Evolutionary conservation across 1,140 invertebrate genomes (phyloP).

Genomic region (Branchinecta lynchi): DNA sequence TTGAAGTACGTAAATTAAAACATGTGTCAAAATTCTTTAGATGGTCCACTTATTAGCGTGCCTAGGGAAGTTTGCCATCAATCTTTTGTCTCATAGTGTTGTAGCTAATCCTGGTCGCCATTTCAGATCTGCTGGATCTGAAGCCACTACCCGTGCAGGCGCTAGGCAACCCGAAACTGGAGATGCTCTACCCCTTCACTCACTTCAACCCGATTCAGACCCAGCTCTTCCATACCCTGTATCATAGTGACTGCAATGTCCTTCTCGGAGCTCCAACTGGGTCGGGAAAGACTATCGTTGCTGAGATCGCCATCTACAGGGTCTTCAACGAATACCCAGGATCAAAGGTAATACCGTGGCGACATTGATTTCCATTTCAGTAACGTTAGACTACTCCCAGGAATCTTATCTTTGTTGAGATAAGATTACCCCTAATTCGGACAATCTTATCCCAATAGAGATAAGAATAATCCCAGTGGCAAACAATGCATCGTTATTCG

Average conservation of each 20-base stretch:
- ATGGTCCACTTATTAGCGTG: not conserved
- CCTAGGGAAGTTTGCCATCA: conserved; percentile 9
- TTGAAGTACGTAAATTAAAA: too few species aligned
- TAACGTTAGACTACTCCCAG: too few species aligned
- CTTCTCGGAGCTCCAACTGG: conserved; percentile 94
- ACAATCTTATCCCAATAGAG: too few species aligned
- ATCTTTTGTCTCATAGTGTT: conserved; percentile 12
- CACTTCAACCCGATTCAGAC: conserved; percentile 99
- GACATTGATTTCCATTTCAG: too few species aligned
- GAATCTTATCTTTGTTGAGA: too few species aligned
- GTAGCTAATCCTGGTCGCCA: conserved; percentile 12
- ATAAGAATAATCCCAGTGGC: too few species aligned
- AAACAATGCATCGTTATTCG: too few species aligned
- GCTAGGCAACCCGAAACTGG: conserved; percentile 55
- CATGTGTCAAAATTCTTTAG: not conserved
- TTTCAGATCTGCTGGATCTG: conserved; percentile 67
- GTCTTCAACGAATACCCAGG: conserved; percentile 69
- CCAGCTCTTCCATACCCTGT: conserved; percentile 92
- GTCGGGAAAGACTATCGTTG: conserved; percentile 95
- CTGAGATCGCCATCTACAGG: conserved; percentile 92
- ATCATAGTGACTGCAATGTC: conserved; percentile 87
- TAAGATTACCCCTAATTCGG: too few species aligned
- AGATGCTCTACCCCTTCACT: conserved; percentile 73
- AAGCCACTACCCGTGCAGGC: conserved; percentile 73
- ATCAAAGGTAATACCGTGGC: conserved; percentile 68